phyloP scores from a whole-genome alignment of 2,113 vertebrate species.

The Morone saxatilis region DNA sequence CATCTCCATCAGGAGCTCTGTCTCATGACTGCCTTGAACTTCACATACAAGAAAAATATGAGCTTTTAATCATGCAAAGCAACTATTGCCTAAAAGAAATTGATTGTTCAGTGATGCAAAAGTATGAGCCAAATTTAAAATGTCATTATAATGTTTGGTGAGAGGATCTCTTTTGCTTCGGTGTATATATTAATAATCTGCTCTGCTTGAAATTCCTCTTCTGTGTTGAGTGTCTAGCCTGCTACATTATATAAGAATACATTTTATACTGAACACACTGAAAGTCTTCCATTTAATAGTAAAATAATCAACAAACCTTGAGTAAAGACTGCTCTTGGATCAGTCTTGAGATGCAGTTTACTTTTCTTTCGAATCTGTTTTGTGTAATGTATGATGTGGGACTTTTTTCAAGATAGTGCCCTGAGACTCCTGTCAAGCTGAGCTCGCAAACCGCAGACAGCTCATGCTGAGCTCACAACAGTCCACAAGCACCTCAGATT shows the following conservation, averaged over 20 bases:
- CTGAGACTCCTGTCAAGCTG: slow-evolving; percentile 54
- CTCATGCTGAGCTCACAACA: slow-evolving; percentile 65
- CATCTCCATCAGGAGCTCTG: slow-evolving; percentile 62
- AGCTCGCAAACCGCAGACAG: slow-evolving; percentile 59
- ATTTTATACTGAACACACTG: background rate
- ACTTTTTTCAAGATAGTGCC: slow-evolving; percentile 47
- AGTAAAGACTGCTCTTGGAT: background rate
- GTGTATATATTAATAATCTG: slow-evolving; percentile 52
- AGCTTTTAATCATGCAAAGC: slow-evolving; percentile 31
- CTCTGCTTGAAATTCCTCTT: slow-evolving; percentile 16
- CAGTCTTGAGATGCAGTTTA: background rate
- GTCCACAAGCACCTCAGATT: slow-evolving; percentile 65
- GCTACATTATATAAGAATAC: background rate
- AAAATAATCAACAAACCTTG: slow-evolving; percentile 12
- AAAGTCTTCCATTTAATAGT: slow-evolving; percentile 6
- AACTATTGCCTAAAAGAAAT: slow-evolving; percentile 10
- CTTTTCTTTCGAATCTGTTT: slow-evolving; percentile 31
- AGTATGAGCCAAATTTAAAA: slow-evolving; percentile 39
- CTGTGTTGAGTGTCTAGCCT: slow-evolving; percentile 3
- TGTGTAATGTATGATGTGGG: slow-evolving; percentile 34
- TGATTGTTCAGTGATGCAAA: slow-evolving; percentile 9
- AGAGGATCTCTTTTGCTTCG: slow-evolving; percentile 20
- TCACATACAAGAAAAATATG: slow-evolving; percentile 5
- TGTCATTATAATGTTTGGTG: slow-evolving; percentile 32
- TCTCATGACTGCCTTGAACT: slow-evolving; percentile 54